phyloP scores from a whole-genome alignment of 1,140 invertebrate genomes.

The Drosophila subpulchrella region DNA sequence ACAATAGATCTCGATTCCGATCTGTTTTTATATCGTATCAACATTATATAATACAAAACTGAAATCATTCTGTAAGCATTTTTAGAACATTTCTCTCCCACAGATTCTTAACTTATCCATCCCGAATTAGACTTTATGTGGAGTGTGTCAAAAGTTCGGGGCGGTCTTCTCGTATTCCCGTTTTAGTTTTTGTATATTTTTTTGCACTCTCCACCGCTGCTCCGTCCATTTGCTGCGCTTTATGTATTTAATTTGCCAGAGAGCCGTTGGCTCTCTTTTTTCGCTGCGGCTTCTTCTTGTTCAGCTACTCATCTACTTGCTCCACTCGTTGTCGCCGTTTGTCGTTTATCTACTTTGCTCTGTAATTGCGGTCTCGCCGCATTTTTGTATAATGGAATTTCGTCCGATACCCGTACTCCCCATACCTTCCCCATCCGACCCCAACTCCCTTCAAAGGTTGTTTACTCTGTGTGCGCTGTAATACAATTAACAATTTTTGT shows the following conservation, averaged over 20 bases:
- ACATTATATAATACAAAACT: no score
- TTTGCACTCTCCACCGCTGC: conserved; percentile 26
- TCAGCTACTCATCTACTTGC: conserved; percentile 30
- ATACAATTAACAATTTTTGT: conserved; percentile 22
- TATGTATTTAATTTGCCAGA: conserved; percentile 48
- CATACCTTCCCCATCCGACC: neutral
- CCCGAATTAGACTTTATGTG: conserved; percentile 11
- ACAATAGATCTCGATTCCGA: no score
- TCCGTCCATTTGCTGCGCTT: conserved; percentile 40
- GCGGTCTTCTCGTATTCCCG: conserved; percentile 11
- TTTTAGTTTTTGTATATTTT: conserved; percentile 36
- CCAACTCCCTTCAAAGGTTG: neutral
- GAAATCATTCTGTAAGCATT: no score
- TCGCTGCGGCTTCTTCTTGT: conserved; percentile 14
- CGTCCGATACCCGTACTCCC: conserved; percentile 11
- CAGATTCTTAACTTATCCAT: neutral
- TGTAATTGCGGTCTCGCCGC: conserved; percentile 55
- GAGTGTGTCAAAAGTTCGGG: conserved; percentile 29
- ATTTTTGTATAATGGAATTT: conserved; percentile 49
- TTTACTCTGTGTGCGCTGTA: conserved; percentile 13
- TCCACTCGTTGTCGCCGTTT: conserved; percentile 49
- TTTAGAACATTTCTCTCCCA: no score
- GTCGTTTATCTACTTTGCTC: conserved; percentile 50
- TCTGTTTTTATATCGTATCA: no score
- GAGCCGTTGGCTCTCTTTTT: conserved; percentile 27